Evolutionary conservation across 2,113 vertebrate species (phyloP).

Genomic region (Axis porcinus): DNA sequence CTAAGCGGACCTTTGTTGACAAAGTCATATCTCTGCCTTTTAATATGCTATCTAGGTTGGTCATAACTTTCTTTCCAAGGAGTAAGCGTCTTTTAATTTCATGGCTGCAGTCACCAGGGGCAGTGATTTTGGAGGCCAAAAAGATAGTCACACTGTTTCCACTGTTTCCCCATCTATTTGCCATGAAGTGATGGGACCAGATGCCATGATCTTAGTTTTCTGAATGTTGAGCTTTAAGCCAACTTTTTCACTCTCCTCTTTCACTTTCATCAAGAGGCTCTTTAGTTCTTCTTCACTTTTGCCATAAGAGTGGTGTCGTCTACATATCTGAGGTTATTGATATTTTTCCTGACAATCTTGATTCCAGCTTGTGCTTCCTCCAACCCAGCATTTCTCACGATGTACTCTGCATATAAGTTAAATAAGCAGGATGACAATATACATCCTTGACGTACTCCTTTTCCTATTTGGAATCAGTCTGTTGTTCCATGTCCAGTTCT

Average conservation of each 20-base stretch:
- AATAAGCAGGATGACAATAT: not conserved
- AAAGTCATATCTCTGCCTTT: not conserved
- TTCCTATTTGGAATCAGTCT: not conserved
- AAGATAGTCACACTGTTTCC: not conserved
- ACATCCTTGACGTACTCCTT: fast-evolving
- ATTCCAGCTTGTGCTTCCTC: not conserved
- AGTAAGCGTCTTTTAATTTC: fast-evolving
- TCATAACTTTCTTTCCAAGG: not conserved
- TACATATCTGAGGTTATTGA: not conserved
- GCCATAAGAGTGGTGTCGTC: not conserved
- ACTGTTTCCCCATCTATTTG: not conserved
- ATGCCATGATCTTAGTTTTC: not conserved
- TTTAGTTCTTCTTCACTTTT: not conserved
- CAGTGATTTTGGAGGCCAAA: not conserved
- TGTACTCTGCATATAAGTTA: not conserved
- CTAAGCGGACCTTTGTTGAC: not conserved
- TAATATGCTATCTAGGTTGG: not conserved
- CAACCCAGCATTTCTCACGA: not conserved
- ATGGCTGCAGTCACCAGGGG: not conserved
- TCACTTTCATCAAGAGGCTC: not conserved
- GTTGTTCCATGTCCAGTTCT: not conserved
- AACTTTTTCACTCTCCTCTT: not conserved
- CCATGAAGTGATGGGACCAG: not conserved
- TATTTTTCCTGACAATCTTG: fast-evolving
- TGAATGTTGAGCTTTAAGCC: not conserved